phyloP scores from a whole-genome alignment of 2,113 vertebrate genomes.

The Oreotragus oreotragus region DNA sequence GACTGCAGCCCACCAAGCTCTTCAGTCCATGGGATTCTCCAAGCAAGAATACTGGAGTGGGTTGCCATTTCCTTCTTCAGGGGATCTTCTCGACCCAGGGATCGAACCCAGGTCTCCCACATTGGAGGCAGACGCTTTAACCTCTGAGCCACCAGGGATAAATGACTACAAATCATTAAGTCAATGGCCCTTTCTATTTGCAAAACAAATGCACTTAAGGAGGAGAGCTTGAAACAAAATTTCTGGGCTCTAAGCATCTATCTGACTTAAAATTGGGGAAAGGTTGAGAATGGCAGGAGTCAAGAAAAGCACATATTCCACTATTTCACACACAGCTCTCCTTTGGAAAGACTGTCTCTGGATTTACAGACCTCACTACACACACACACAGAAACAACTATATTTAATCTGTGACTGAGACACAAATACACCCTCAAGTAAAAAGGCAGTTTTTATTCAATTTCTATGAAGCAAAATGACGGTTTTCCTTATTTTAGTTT shows the following conservation, averaged over 20 bases:
- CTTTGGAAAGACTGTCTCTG: too few species aligned
- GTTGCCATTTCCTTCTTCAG: too few species aligned
- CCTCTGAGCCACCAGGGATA: too few species aligned
- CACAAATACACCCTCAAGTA: background rate
- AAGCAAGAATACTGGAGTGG: too few species aligned
- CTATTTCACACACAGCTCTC: background rate
- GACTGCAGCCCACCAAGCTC: too few species aligned
- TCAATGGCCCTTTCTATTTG: background rate
- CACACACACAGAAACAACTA: background rate
- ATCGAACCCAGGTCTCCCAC: too few species aligned
- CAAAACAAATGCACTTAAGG: background rate
- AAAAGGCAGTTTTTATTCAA: background rate
- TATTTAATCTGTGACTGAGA: background rate
- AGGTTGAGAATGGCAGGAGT: too few species aligned
- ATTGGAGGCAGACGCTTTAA: too few species aligned
- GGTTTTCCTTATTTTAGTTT: background rate
- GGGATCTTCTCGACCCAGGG: too few species aligned
- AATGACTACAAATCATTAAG: background rate
- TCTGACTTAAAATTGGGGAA: background rate
- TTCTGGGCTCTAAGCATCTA: background rate
- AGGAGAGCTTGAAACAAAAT: background rate
- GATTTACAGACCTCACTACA: background rate
- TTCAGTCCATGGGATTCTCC: too few species aligned
- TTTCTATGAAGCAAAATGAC: background rate
- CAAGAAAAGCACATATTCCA: background rate